Evolutionary conservation across 2,113 vertebrate species (phyloP).

Genomic region (Monopterus albus): DNA sequence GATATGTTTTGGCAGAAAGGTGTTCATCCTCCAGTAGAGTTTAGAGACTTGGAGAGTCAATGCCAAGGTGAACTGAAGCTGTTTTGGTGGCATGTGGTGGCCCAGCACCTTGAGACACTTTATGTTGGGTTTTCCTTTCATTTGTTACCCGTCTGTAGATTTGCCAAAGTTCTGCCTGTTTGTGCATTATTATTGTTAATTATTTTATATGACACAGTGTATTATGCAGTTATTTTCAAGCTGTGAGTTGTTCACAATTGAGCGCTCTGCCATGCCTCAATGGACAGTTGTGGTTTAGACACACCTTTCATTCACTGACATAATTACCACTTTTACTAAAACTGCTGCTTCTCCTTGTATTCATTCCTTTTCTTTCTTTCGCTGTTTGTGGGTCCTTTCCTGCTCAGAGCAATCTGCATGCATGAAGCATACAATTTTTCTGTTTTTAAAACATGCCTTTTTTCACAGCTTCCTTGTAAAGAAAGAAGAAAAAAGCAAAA

Average conservation of each 20-base stretch:
- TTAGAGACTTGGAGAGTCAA: too few species aligned
- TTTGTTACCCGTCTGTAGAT: too few species aligned
- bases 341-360: slow-evolving; percentile 13
- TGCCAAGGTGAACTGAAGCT: too few species aligned
- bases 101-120: too few species aligned
- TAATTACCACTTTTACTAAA: slow-evolving; percentile 28
- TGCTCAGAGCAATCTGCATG: background rate
- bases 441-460: slow-evolving; percentile 5
- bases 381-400: background rate
- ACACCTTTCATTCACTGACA: slow-evolving; percentile 50
- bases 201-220: too few species aligned
- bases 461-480: slow-evolving; percentile 44
- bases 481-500: slow-evolving; percentile 1
- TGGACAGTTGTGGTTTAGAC: slow-evolving; percentile 22
- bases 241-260: slow-evolving; percentile 10
- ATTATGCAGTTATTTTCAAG: slow-evolving; percentile 20
- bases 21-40: too few species aligned
- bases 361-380: slow-evolving; percentile 3
- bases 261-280: slow-evolving; percentile 38
- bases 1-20: too few species aligned
- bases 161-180: too few species aligned
- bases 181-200: too few species aligned
- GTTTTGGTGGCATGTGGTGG: too few species aligned
- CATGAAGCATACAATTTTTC: background rate
- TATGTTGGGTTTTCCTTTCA: too few species aligned